Percentiles rank a stretch among this genome's conserved stretches.
Conservation (phyloP, 2,113 vertebrate species). For the Micronisus gabar region DNA sequence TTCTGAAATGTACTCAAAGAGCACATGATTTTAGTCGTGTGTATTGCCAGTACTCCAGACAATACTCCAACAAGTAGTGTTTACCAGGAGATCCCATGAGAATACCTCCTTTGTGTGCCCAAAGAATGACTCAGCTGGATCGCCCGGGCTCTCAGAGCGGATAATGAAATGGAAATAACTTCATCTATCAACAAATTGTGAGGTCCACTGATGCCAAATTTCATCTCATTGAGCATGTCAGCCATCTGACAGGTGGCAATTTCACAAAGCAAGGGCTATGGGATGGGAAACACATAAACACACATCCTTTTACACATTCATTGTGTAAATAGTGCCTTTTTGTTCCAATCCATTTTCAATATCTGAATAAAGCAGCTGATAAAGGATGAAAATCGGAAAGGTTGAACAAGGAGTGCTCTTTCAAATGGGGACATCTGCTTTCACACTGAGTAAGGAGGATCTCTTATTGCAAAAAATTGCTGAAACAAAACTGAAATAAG, state of each 20-base stretch:
- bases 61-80: neutral
- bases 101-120: neutral
- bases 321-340: slow-evolving; percentile 19
- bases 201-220: slow-evolving; percentile 22
- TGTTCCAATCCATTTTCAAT: slow-evolving; percentile 13
- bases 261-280: slow-evolving; percentile 31
- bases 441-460: neutral
- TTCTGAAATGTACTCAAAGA: neutral
- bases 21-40: neutral
- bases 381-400: slow-evolving; percentile 34
- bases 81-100: neutral
- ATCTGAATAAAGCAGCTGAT: slow-evolving; percentile 27
- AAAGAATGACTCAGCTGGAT: slow-evolving; percentile 16
- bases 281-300: slow-evolving; percentile 1
- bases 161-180: slow-evolving; percentile 50
- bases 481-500: neutral
- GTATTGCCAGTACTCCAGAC: too few relatives aligned
- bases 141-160: neutral
- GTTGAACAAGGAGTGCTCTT: slow-evolving; percentile 8
- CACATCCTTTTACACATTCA: slow-evolving; percentile 25
- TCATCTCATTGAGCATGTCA: slow-evolving; percentile 33
- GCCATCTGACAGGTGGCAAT: slow-evolving; percentile 54
- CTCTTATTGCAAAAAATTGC: neutral
- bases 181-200: slow-evolving; percentile 1
- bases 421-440: slow-evolving; percentile 14